These are phyloP conservation scores for Spodoptera picta DNA, from an alignment of 2,888 invertebrate species.

Conservation along the genomic window DNA sequence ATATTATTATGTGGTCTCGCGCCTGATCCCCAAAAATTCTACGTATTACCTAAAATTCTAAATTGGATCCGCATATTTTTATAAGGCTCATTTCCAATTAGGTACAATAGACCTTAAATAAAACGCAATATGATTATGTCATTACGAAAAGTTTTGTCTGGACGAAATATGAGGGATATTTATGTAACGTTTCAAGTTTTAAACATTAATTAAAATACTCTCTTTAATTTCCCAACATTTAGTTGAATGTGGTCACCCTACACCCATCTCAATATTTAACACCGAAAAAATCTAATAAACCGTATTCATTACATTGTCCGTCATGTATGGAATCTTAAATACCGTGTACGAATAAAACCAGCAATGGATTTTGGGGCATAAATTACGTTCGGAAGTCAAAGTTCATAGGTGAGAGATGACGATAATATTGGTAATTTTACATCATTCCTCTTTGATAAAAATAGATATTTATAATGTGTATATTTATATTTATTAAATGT, in stretches of 20 bases:
- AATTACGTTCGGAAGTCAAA: not conserved
- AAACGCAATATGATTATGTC: no score
- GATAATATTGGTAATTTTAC: conserved; percentile 41
- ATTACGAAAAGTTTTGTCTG: no score
- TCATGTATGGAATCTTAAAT: conserved; percentile 18
- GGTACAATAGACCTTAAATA: no score
- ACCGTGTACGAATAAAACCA: conserved; percentile 3
- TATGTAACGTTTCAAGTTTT: no score
- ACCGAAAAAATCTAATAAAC: conserved; percentile 18
- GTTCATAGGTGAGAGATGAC: conserved; percentile 17
- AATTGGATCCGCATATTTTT: no score
- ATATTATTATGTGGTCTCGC: no score
- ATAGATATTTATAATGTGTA: conserved; percentile 10
- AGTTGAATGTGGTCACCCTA: conserved; percentile 6
- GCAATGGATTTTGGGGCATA: conserved; percentile 15
- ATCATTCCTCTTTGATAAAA: conserved; percentile 34
- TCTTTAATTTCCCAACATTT: no score
- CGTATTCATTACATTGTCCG: conserved; percentile 31
- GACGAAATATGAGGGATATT: no score
- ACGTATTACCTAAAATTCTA: no score
- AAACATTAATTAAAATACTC: no score
- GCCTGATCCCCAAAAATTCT: no score
- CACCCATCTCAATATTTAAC: conserved; percentile 15
- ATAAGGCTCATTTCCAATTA: no score
- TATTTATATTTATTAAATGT: not conserved